Base-by-base conservation (phyloP, 2,797 vertebrate species). In the Melopsittacus undulatus region DNA sequence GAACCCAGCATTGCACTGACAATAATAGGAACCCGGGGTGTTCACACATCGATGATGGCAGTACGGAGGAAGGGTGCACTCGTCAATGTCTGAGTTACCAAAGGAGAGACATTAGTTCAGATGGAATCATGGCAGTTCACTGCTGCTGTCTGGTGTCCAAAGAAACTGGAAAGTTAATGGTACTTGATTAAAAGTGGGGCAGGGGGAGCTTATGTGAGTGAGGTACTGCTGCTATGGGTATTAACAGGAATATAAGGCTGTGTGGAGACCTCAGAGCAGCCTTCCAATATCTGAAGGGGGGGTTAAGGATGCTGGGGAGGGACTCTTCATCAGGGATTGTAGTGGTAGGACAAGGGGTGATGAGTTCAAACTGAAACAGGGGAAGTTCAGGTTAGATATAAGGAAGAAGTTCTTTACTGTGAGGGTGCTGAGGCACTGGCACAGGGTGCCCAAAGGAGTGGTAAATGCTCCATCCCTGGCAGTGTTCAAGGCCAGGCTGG, bases 1-100 rank as follows among this genome's bases (percentile, higher is more conserved):
- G 98, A 99, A 98, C 69, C 99, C 99, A 7, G 97, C 84, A 59
- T 98, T 99, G 98, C 99, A 99, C 92, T 99, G 98, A 84, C 99
- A 99, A 95, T 99, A 98, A 97, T 99, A 99, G 10, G 99, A 99
- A 72, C 99, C 99, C 23, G 97, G 98, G 2, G 98, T 98, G 97
- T 99, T 99, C 89, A 99, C 98, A 43, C 99, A 99, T 94, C 98
- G 98, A 92, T 99, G 99, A 97, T 99, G 99, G 98, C 99, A 99
- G 92, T 99, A 99, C 9, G 98, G 98, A 87, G 98, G 98, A 78
- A 98, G 88, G 10, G 97, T 89, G 79, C 99, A 99, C 97, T 99
- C 99, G 24, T 99, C 99, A 76, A 98, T 98, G 90, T 99, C 99
- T 99, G 97, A 57, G 93, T 87, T 90, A 81, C 62, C 69, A 92